phyloP scores from a whole-genome alignment of 2,113 vertebrate genomes.

The Albula goreensis region DNA sequence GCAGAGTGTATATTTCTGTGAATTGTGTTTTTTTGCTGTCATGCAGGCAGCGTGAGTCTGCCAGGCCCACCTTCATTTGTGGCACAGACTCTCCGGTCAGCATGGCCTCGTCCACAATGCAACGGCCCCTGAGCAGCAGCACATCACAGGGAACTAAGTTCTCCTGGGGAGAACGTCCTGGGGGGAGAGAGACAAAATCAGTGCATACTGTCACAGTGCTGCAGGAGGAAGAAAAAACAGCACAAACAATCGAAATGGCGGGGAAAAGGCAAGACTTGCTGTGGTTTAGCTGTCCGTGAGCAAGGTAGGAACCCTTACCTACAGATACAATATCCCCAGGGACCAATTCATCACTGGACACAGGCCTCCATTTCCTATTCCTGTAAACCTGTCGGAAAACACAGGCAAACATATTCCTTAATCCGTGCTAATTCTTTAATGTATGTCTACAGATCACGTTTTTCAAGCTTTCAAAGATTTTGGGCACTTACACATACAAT shows the following conservation, averaged over 20 bases:
- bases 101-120: slow-evolving; percentile 96
- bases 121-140: slow-evolving; percentile 85
- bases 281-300: background rate
- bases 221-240: background rate
- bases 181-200: background rate
- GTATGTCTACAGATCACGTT: background rate
- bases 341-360: slow-evolving; percentile 89
- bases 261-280: no score
- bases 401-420: background rate
- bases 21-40: background rate
- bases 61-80: slow-evolving; percentile 85
- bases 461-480: background rate
- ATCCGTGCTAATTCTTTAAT: background rate
- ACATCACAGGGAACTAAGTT: slow-evolving; percentile 93
- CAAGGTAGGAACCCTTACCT: slow-evolving; percentile 62
- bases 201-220: background rate
- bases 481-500: background rate
- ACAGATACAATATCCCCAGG: slow-evolving; percentile 91
- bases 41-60: background rate
- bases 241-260: no score
- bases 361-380: slow-evolving; percentile 91
- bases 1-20: background rate
- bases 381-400: slow-evolving; percentile 81
- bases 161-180: slow-evolving; percentile 91
- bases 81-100: slow-evolving; percentile 94